Percentiles rank a stretch among this genome's conserved stretches.
Evolutionary conservation across 2,113 vertebrate species (phyloP).

Genomic region (Austrofundulus limnaeus): DNA sequence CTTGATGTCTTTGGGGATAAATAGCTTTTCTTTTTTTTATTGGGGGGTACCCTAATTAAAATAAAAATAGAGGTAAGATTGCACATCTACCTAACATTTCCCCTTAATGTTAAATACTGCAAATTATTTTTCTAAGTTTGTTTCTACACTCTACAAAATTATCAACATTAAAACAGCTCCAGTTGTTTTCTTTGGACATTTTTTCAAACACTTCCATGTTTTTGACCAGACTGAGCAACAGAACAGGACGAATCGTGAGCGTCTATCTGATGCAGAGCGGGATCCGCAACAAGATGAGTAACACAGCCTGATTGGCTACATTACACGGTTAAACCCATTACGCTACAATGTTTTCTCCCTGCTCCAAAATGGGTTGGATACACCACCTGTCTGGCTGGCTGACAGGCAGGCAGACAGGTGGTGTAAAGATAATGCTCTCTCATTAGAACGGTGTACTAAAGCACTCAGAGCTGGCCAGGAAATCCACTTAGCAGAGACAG

Average conservation of each 20-base stretch:
- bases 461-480: constrained; percentile 66
- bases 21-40: too few relatives aligned
- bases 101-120: too few relatives aligned
- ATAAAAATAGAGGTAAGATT: too few relatives aligned
- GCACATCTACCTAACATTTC: too few relatives aligned
- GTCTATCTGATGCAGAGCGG: constrained; percentile 12
- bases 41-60: too few relatives aligned
- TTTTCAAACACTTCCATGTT: too few relatives aligned
- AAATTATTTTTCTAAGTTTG: too few relatives aligned
- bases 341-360: constrained; percentile 1
- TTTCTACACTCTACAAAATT: too few relatives aligned
- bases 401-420: constrained; percentile 44
- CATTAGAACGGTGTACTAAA: constrained; percentile 57
- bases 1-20: too few relatives aligned
- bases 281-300: constrained; percentile 2
- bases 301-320: constrained; percentile 1
- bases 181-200: too few relatives aligned
- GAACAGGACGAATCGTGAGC: not conserved
- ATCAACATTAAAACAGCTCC: too few relatives aligned
- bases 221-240: too few relatives aligned
- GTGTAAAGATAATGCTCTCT: constrained; percentile 58
- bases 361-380: constrained; percentile 4
- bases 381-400: not conserved
- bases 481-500: constrained; percentile 68
- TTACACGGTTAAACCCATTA: constrained; percentile 21